Evolutionary conservation across 2,113 vertebrate genomes (phyloP).

Genomic region (Arenaria interpres): DNA sequence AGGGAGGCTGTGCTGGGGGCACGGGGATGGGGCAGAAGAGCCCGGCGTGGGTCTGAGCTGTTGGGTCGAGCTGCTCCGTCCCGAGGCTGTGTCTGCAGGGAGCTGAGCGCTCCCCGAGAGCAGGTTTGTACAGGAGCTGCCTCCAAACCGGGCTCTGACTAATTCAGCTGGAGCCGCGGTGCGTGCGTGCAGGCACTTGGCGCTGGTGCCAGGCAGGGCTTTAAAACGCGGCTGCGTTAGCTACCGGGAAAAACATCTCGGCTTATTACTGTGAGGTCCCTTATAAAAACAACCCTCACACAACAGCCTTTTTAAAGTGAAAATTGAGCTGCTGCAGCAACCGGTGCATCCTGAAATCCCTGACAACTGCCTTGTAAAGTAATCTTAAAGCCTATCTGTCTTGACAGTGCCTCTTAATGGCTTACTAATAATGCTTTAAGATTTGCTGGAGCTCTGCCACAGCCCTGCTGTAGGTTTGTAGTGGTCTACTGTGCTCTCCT

Average conservation of each 20-base stretch:
- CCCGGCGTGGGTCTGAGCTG: not conserved
- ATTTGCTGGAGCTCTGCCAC: constrained; percentile 5
- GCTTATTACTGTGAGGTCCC: not conserved
- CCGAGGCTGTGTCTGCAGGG: not conserved
- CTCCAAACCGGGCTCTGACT: not conserved
- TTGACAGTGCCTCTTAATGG: constrained; percentile 19
- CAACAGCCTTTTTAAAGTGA: not conserved
- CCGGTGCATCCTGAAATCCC: not conserved
- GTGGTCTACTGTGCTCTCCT: not conserved
- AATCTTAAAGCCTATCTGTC: not conserved
- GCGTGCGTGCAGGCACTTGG: not conserved
- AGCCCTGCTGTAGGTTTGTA: not conserved
- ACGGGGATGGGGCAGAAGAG: rapidly evolving
- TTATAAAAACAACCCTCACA: not conserved
- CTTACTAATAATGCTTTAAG: constrained; percentile 7
- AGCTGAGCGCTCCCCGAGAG: not conserved
- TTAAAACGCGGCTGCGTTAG: not conserved
- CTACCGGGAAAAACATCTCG: not conserved
- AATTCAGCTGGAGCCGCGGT: rapidly evolving
- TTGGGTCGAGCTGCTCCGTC: rapidly evolving
- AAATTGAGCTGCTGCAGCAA: constrained; percentile 6
- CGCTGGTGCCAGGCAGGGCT: not conserved
- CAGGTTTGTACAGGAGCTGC: not conserved
- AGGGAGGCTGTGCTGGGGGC: not conserved
- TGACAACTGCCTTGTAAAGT: constrained; percentile 24